Evolutionary conservation across 2,888 invertebrate genomes (phyloP).

Genomic region (Oasisia sp.): DNA sequence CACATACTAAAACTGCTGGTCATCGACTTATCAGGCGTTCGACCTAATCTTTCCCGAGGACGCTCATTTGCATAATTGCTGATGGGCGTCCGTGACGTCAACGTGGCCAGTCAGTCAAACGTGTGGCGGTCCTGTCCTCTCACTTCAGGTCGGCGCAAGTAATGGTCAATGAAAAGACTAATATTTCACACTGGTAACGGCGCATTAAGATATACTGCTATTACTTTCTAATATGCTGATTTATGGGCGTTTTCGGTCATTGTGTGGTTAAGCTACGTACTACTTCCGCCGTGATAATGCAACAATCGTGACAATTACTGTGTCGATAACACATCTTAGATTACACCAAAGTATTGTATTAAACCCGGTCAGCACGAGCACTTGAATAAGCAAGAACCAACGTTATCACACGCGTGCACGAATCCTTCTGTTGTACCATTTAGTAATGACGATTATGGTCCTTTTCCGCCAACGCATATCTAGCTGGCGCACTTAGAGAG

Average conservation of each 20-base stretch:
- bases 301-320: not conserved
- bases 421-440: not conserved
- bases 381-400: conserved; percentile 1
- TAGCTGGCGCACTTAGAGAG: not conserved
- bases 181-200: not conserved
- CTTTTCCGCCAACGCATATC: not conserved
- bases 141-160: not conserved
- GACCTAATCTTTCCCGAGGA: not conserved
- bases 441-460: not conserved
- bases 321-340: not conserved
- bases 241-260: not conserved
- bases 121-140: not conserved
- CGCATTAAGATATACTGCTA: not conserved
- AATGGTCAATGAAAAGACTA: not conserved
- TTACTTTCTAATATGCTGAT: not conserved
- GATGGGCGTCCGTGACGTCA: not conserved
- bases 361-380: not conserved
- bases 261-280: not conserved
- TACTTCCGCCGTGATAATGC: not conserved
- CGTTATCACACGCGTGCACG: not conserved
- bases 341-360: not conserved
- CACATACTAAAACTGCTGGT: not conserved
- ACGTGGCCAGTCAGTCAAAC: not conserved
- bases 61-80: not conserved
- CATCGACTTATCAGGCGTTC: not conserved